Conservation (phyloP, 2,888 invertebrate species). For the Amiota communis region DNA sequence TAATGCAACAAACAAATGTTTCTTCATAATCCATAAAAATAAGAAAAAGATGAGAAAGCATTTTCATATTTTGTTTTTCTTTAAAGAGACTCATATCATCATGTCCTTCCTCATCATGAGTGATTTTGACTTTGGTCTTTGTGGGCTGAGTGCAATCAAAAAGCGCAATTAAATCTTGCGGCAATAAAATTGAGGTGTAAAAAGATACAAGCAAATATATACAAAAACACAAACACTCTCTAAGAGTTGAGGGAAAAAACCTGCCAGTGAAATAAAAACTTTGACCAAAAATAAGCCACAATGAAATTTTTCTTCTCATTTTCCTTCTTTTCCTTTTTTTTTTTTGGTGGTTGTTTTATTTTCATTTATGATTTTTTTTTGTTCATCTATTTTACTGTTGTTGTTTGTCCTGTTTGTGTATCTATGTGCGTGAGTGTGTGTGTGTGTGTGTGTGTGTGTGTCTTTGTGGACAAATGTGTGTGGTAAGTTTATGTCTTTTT, state of each 20-base stretch:
- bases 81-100: too few relatives aligned
- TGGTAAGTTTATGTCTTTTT: conserved; percentile 4
- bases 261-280: background rate
- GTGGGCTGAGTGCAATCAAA: conserved; percentile 36
- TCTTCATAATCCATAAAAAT: conserved; percentile 35
- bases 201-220: conserved; percentile 42
- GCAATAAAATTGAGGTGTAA: conserved; percentile 61
- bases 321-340: conserved; percentile 24
- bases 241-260: too few relatives aligned
- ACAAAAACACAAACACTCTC: conserved; percentile 35
- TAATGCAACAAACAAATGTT: conserved; percentile 55
- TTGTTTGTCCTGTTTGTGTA: background rate
- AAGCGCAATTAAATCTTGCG: conserved; percentile 53
- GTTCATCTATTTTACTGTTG: conserved; percentile 11
- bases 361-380: conserved; percentile 16
- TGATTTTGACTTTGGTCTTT: too few relatives aligned
- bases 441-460: background rate
- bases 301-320: background rate
- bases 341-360: conserved; percentile 54
- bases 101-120: too few relatives aligned
- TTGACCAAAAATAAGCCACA: conserved; percentile 28
- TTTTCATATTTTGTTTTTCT: too few relatives aligned
- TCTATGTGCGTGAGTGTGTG: conserved; percentile 1
- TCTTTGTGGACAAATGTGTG: conserved; percentile 16
- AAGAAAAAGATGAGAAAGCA: conserved; percentile 27